Conservation (phyloP, 2,113 vertebrate genomes). For the Galemys pyrenaicus region DNA sequence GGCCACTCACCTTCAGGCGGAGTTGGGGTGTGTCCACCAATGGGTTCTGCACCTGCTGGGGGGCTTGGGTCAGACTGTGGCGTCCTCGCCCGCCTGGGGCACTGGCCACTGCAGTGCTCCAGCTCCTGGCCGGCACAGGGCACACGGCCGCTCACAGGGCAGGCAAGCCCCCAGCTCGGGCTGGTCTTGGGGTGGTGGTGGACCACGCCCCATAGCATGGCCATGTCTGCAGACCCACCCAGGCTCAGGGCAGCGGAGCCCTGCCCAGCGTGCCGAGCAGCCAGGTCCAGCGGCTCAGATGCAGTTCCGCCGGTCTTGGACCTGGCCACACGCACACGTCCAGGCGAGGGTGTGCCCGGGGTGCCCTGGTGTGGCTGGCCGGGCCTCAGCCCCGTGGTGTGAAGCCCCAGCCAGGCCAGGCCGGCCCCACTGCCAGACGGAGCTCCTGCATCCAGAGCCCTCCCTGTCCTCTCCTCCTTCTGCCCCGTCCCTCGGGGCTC, state of each 20-base stretch:
- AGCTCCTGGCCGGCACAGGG: conserved; percentile 39
- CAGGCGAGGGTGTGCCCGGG: no score
- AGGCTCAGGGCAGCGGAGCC: not conserved
- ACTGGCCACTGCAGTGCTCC: not conserved
- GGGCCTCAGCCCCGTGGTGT: no score
- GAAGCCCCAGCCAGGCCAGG: no score
- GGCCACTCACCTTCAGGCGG: conserved; percentile 60
- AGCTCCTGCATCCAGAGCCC: no score
- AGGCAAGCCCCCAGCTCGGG: conserved; percentile 53
- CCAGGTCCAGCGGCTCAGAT: rapidly evolving
- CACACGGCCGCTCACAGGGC: not conserved
- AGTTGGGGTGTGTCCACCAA: conserved; percentile 56
- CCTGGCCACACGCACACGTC: no score
- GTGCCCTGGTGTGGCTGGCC: no score
- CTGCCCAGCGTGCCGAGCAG: not conserved
- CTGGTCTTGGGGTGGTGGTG: not conserved
- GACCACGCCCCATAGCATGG: not conserved
- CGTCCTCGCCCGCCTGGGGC: rapidly evolving
- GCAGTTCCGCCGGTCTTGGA: not conserved
- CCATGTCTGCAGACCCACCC: not conserved
- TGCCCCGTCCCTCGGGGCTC: not conserved
- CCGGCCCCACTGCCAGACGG: no score
- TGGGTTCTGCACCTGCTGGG: not conserved
- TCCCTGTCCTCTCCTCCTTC: not conserved
- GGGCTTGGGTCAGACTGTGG: not conserved